Conservation (phyloP, 2,113 vertebrate genomes). For the Montifringilla adamsi region DNA sequence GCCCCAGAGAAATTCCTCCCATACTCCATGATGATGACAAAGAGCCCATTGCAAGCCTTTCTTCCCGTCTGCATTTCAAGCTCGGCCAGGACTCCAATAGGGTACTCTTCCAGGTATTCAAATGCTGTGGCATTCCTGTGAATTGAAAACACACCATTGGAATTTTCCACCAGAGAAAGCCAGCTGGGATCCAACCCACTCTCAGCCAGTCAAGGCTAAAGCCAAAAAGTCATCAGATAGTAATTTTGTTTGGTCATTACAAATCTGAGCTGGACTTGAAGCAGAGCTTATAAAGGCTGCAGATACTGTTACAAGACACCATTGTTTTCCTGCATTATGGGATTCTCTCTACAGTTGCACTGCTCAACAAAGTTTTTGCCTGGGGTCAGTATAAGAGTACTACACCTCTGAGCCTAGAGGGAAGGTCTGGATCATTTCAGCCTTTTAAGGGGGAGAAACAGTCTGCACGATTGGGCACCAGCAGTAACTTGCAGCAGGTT, state of each 20-base stretch:
- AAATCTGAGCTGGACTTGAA: not conserved
- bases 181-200: not conserved
- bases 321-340: not conserved
- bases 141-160: not conserved
- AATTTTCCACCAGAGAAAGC: not conserved
- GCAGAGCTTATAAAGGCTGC: not conserved
- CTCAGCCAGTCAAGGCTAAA: not conserved
- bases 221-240: not conserved
- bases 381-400: not conserved
- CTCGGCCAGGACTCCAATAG: slow-evolving; percentile 82
- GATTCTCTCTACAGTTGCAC: not conserved
- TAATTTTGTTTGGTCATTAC: not conserved
- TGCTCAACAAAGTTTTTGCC: not conserved
- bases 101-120: slow-evolving; percentile 92
- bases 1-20: slow-evolving; percentile 85
- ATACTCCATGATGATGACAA: slow-evolving; percentile 90
- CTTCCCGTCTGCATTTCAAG: slow-evolving; percentile 83
- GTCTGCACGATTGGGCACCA: not conserved
- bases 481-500: not conserved
- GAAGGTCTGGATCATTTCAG: not conserved
- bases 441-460: not conserved
- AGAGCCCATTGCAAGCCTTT: slow-evolving; percentile 75
- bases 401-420: not conserved
- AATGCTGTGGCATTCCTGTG: slow-evolving; percentile 73
- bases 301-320: not conserved